Conservation (phyloP, 2,888 invertebrate genomes). For the Hypena proboscidalis region DNA sequence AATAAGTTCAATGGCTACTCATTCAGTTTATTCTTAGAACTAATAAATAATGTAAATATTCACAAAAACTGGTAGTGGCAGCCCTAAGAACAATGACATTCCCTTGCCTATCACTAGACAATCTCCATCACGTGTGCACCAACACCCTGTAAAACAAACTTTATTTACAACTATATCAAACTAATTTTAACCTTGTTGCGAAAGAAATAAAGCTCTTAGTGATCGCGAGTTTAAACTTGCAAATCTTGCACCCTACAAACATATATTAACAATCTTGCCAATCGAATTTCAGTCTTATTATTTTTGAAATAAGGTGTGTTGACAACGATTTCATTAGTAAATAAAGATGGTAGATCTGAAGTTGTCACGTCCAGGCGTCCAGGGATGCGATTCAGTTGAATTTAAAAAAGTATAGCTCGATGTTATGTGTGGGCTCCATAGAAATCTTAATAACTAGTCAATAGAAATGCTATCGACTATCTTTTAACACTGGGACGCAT, state of each 20-base stretch:
- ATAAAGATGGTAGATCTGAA: conserved; percentile 7
- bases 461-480: too few relatives aligned
- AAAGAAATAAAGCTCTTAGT: accelerated
- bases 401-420: conserved; percentile 24
- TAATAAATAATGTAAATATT: conserved; percentile 1
- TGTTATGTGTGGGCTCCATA: conserved; percentile 18
- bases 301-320: conserved; percentile 6
- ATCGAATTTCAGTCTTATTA: conserved; percentile 5
- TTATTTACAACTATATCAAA: not conserved
- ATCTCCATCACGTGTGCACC: conserved; percentile 41
- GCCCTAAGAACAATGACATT: conserved; percentile 44
- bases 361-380: conserved; percentile 35
- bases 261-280: conserved; percentile 5
- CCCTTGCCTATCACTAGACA: conserved; percentile 35
- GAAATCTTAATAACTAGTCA: not conserved
- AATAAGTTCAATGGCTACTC: not conserved
- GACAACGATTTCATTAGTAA: not conserved
- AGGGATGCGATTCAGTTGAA: conserved; percentile 26
- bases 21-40: conserved; percentile 1
- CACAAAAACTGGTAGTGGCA: conserved; percentile 20
- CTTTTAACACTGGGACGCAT: too few relatives aligned
- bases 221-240: not conserved
- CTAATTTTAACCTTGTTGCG: conserved; percentile 5
- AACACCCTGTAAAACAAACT: conserved; percentile 26
- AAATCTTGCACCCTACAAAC: conserved; percentile 1